Conservation (phyloP, 2,888 invertebrate genomes). For the Harpagoxenus sublaevis region DNA sequence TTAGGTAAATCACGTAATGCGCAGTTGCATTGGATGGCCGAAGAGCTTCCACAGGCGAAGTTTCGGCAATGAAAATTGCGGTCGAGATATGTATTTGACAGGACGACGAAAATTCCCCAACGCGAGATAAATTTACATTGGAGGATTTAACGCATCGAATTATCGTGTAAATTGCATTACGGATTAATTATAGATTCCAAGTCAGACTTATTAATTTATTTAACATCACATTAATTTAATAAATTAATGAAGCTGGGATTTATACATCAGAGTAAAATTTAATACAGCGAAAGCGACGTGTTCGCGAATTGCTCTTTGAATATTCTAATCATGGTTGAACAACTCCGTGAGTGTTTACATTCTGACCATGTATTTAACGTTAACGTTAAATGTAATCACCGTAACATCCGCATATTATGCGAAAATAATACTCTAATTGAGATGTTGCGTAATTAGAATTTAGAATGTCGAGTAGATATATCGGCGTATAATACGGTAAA, state of each 20-base stretch:
- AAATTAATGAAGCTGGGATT: constrained; percentile 1
- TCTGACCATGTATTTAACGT: background rate
- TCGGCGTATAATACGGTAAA: too few species aligned
- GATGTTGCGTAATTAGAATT: background rate
- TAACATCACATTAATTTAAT: background rate
- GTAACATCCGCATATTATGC: background rate
- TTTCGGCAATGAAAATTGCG: background rate
- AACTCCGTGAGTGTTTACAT: background rate
- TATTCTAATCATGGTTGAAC: background rate
- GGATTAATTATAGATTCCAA: background rate
- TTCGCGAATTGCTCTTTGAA: background rate
- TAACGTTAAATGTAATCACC: background rate
- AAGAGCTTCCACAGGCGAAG: background rate
- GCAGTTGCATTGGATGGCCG: background rate
- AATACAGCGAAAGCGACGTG: background rate
- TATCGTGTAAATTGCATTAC: background rate
- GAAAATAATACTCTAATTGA: constrained; percentile 3
- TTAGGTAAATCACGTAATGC: constrained; percentile 33
- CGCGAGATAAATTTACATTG: background rate
- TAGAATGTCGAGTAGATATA: background rate
- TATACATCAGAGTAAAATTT: constrained; percentile 3
- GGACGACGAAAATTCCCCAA: background rate
- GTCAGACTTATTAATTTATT: constrained; percentile 12
- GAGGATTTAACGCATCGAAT: background rate
- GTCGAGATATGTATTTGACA: background rate